Evolutionary conservation across 2,113 vertebrate species (phyloP).

Genomic region (Microcebus griseorufus): DNA sequence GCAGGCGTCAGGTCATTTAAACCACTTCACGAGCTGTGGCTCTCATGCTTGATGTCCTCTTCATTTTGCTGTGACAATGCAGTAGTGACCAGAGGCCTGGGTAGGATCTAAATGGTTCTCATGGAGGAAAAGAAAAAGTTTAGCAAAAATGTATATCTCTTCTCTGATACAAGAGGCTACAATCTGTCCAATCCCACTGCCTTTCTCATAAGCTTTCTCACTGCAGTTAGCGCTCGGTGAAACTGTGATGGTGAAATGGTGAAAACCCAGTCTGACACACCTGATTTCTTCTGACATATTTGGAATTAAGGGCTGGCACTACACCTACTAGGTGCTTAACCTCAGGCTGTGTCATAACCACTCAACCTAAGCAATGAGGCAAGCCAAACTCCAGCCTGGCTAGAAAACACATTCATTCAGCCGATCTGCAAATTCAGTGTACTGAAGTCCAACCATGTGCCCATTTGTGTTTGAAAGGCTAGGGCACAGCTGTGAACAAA

Average conservation of each 20-base stretch:
- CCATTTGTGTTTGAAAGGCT: background rate
- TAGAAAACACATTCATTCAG: background rate
- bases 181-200: no score
- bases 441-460: background rate
- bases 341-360: background rate
- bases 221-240: background rate
- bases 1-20: background rate
- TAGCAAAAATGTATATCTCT: background rate
- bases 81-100: no score
- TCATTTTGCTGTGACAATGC: background rate
- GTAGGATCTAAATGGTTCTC: background rate
- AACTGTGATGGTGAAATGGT: no score
- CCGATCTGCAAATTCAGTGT: background rate
- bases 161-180: background rate
- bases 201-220: background rate
- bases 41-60: background rate
- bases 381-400: no score
- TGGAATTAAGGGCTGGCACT: background rate
- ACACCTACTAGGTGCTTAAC: background rate
- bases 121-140: background rate
- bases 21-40: no score
- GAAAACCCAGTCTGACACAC: no score
- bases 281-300: background rate
- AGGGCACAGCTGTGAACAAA: background rate
- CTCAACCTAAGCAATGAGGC: background rate